These are phyloP conservation scores for Pelmatolapia mariae DNA, from an alignment of 2,113 vertebrate species.

Conservation along the genomic window DNA sequence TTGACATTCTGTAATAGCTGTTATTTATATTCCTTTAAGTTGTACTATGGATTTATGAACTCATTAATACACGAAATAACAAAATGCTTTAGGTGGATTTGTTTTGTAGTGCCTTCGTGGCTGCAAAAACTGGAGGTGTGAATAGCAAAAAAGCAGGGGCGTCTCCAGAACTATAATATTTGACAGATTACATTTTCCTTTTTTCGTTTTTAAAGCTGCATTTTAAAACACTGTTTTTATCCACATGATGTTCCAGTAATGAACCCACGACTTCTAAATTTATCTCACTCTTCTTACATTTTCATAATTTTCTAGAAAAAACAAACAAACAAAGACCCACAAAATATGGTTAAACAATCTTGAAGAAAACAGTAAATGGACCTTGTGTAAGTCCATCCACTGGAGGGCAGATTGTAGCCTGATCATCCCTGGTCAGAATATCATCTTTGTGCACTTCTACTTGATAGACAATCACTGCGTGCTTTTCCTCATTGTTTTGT, in stretches of 20 bases:
- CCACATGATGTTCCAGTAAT: accelerated
- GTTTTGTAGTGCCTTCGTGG: not conserved
- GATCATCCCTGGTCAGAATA: not conserved
- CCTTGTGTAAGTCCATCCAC: not conserved
- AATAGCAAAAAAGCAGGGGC: not conserved
- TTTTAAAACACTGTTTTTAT: not conserved
- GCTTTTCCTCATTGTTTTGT: not conserved
- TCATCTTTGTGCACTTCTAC: accelerated
- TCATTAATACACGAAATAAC: not conserved
- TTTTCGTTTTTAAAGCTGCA: not conserved
- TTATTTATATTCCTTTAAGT: not conserved
- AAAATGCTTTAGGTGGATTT: not conserved
- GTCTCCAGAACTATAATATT: not conserved
- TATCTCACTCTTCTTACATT: not conserved
- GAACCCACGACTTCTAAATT: not conserved
- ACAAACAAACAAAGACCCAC: not conserved
- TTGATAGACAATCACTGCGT: not conserved
- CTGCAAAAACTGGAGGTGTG: not conserved
- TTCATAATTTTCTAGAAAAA: not conserved
- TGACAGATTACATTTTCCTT: not conserved
- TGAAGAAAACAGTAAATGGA: not conserved
- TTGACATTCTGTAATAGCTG: not conserved
- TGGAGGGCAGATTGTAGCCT: not conserved
- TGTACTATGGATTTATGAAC: not conserved
- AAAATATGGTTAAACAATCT: not conserved